Conservation (phyloP, 2,888 invertebrate genomes). For the Octonoba sinensis region DNA sequence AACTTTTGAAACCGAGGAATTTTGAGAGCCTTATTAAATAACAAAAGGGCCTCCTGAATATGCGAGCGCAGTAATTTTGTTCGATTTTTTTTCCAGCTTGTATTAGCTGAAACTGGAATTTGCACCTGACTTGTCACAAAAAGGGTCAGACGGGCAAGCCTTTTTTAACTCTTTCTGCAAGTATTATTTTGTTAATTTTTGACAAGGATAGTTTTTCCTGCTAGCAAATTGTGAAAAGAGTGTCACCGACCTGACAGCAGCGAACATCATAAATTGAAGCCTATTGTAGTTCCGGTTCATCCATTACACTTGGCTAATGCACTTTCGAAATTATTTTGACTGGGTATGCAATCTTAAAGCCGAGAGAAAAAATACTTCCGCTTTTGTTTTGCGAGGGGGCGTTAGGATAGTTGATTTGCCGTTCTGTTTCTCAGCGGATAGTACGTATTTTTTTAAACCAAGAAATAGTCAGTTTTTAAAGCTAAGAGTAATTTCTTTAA, state of each 20-base stretch:
- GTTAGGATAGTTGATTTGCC: too few species aligned
- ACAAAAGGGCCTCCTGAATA: constrained; percentile 61
- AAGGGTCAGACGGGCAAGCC: constrained; percentile 50
- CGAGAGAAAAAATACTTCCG: too few species aligned
- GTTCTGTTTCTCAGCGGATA: too few species aligned
- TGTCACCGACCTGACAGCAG: constrained; percentile 40
- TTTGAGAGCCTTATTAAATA: constrained; percentile 64
- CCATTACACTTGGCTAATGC: constrained; percentile 18
- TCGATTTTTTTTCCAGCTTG: constrained; percentile 45
- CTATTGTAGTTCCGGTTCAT: constrained; percentile 31
- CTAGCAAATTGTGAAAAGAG: constrained; percentile 40
- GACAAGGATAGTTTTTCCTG: constrained; percentile 55
- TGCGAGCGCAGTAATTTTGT: constrained; percentile 45
- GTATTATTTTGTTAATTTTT: constrained; percentile 47
- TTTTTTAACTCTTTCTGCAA: constrained; percentile 11
- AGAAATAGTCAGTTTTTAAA: too few species aligned
- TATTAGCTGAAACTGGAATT: constrained; percentile 59
- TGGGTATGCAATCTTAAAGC: too few species aligned
- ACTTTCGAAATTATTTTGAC: constrained; percentile 36
- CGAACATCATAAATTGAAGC: constrained; percentile 35
- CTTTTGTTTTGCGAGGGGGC: too few species aligned
- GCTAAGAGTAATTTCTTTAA: too few species aligned
- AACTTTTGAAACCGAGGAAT: constrained; percentile 62
- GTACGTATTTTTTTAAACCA: too few species aligned
- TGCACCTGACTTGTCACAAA: constrained; percentile 61